These are phyloP conservation scores for Galeruca laticollis DNA, from an alignment of 2,888 invertebrate genomes.

Conservation along the genomic window DNA sequence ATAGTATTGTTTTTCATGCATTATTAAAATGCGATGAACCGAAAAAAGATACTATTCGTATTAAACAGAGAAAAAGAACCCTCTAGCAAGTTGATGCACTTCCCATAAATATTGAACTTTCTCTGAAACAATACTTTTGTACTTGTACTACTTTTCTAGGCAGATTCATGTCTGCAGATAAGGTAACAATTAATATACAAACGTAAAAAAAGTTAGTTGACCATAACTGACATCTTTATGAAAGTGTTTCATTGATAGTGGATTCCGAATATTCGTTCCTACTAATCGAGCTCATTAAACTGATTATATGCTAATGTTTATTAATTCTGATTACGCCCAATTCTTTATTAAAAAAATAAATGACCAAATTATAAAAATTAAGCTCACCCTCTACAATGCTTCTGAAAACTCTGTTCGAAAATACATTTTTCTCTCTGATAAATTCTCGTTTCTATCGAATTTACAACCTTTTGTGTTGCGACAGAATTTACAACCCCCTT, in stretches of 20 bases:
- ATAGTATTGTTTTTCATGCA: constrained; percentile 5
- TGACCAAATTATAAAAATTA: too few relatives aligned
- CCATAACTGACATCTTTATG: constrained; percentile 23
- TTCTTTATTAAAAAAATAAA: too few relatives aligned
- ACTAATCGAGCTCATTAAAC: too few relatives aligned
- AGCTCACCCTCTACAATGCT: too few relatives aligned
- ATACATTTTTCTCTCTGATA: too few relatives aligned
- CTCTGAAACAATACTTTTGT: constrained; percentile 36
- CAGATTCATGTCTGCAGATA: constrained; percentile 23
- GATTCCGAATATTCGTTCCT: too few relatives aligned
- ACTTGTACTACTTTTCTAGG: constrained; percentile 32
- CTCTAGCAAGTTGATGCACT: constrained; percentile 26
- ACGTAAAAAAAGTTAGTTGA: constrained; percentile 25
- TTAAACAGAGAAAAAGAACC: constrained; percentile 24
- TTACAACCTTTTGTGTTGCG: too few relatives aligned
- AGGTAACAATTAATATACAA: constrained; percentile 26
- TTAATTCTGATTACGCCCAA: too few relatives aligned
- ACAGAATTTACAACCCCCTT: too few relatives aligned
- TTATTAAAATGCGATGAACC: constrained; percentile 10
- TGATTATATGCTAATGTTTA: too few relatives aligned
- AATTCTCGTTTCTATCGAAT: too few relatives aligned
- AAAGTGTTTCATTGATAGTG: neutral
- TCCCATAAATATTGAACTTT: constrained; percentile 34
- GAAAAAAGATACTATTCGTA: constrained; percentile 10
- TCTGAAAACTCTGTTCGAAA: too few relatives aligned